Evolutionary conservation across 1,140 invertebrate genomes (phyloP).

Genomic region (Parasteatoda tepidariorum): DNA sequence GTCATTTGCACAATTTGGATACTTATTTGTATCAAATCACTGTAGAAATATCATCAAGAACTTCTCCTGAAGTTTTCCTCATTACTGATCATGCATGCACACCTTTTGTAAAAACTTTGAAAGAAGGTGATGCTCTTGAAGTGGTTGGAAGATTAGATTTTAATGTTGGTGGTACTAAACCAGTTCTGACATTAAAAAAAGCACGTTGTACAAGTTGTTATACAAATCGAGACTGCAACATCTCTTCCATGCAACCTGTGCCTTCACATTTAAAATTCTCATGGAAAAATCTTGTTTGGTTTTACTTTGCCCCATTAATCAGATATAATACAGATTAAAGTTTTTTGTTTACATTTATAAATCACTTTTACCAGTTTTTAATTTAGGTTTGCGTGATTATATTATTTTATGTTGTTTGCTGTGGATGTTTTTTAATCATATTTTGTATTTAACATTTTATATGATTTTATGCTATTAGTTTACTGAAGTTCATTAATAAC

Average conservation of each 20-base stretch:
- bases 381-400: no score
- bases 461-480: no score
- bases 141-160: conserved; percentile 22
- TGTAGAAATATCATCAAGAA: conserved; percentile 24
- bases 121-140: conserved; percentile 44
- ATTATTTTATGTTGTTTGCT: no score
- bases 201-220: conserved; percentile 33
- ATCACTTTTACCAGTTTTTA: no score
- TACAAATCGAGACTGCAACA: background rate
- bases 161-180: conserved; percentile 30
- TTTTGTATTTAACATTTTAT: no score
- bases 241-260: background rate
- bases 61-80: conserved; percentile 33
- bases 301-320: conserved; percentile 39
- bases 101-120: conserved; percentile 15
- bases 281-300: conserved; percentile 26
- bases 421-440: no score
- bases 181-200: conserved; percentile 3
- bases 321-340: conserved; percentile 5
- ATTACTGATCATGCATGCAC: conserved; percentile 18
- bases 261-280: conserved; percentile 10
- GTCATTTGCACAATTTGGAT: conserved; percentile 49
- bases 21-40: conserved; percentile 34
- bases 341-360: no score
- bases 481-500: no score